Evolutionary conservation across 2,113 vertebrate genomes (phyloP).

Genomic region (Micronycteris hirsuta): DNA sequence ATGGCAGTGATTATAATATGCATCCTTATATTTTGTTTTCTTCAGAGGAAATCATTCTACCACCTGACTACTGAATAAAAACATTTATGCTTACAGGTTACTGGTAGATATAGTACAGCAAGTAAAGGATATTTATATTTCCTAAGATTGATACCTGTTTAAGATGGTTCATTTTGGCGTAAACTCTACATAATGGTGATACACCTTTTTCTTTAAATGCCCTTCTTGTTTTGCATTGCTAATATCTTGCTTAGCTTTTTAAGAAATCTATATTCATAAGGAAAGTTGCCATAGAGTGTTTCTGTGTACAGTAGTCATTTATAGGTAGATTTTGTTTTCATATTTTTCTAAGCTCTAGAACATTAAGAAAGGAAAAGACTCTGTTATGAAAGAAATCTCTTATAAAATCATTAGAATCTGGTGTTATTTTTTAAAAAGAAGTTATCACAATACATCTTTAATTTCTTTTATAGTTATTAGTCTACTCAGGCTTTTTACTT

Average conservation of each 20-base stretch:
- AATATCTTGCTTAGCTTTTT: not conserved
- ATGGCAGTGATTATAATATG: not conserved
- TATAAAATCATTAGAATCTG: not conserved
- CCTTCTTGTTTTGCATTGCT: not conserved
- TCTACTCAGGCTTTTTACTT: not conserved
- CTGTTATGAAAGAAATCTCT: not conserved
- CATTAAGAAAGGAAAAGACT: not conserved
- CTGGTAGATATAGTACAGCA: not conserved
- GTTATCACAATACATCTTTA: not conserved
- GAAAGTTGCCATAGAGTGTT: not conserved
- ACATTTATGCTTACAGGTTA: not conserved
- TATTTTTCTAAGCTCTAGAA: not conserved
- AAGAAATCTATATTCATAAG: not conserved
- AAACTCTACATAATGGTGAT: not conserved
- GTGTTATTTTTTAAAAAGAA: not conserved
- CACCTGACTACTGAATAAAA: not conserved
- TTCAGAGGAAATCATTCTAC: not conserved
- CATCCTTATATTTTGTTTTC: not conserved
- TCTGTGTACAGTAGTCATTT: not conserved
- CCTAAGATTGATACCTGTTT: not conserved
- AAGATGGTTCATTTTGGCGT: not conserved
- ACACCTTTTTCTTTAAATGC: not conserved
- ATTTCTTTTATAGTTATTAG: not conserved
- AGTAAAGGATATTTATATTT: not conserved
- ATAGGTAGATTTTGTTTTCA: not conserved